Conservation (phyloP, 2,113 vertebrate genomes). For the Hiodon alosoides region DNA sequence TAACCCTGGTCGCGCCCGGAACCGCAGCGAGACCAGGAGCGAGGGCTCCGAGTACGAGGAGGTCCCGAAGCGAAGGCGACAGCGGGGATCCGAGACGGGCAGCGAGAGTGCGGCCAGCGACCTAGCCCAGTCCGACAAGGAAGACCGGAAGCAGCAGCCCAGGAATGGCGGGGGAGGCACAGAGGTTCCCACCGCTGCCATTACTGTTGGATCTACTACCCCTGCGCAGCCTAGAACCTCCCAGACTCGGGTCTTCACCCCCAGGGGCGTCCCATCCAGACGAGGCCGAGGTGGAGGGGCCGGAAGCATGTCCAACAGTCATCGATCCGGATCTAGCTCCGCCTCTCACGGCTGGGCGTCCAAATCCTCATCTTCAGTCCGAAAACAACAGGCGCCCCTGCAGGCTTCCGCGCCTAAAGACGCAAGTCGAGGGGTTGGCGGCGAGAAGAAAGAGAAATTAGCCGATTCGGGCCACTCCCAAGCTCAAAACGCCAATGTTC, state of each 20-base stretch:
- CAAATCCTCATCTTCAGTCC: slow-evolving; percentile 46
- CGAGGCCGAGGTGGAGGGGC: slow-evolving; percentile 73
- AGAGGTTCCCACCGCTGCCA: slow-evolving; percentile 31
- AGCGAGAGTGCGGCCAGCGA: slow-evolving; percentile 80
- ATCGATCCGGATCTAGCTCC: slow-evolving; percentile 51
- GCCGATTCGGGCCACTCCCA: slow-evolving; percentile 47
- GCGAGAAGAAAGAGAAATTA: slow-evolving; percentile 64
- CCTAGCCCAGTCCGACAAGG: slow-evolving; percentile 76
- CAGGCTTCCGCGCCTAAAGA: slow-evolving; percentile 54
- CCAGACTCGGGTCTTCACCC: slow-evolving; percentile 81
- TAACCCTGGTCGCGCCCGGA: slow-evolving; percentile 70
- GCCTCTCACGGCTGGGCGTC: slow-evolving; percentile 52
- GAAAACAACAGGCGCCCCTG: slow-evolving; percentile 58
- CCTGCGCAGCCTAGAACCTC: slow-evolving; percentile 51
- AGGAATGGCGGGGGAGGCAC: slow-evolving; percentile 54
- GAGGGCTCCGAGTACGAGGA: slow-evolving; percentile 89
- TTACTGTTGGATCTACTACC: slow-evolving; percentile 26
- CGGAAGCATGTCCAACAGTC: slow-evolving; percentile 47
- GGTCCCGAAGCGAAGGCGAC: slow-evolving; percentile 81
- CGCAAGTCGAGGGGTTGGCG: slow-evolving; percentile 38
- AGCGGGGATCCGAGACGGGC: slow-evolving; percentile 82
- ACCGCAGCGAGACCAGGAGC: slow-evolving; percentile 81
- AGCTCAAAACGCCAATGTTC: slow-evolving; percentile 47
- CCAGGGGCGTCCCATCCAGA: slow-evolving; percentile 80
- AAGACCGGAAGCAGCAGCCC: slow-evolving; percentile 59